Evolutionary conservation across 2,113 vertebrate species (phyloP).

Genomic region (Trematomus loennbergii): DNA sequence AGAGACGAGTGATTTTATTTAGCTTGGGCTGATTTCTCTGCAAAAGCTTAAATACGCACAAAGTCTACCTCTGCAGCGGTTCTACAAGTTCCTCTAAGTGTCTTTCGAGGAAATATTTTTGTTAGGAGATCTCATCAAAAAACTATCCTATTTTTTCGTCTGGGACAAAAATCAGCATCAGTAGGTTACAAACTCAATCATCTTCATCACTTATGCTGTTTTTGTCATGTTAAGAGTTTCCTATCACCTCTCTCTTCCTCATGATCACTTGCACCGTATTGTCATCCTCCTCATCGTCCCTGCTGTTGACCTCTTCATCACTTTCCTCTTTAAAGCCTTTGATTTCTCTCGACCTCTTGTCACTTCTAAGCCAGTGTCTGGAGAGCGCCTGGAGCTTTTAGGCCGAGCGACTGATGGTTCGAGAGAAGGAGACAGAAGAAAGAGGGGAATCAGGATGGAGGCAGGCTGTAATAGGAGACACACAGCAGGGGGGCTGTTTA

Average conservation of each 20-base stretch:
- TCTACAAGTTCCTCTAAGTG: no score
- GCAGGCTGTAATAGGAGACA: conserved; percentile 79
- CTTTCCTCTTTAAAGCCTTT: conserved; percentile 43
- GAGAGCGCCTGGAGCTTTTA: conserved; percentile 80
- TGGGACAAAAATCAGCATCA: no score
- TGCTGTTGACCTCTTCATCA: conserved; percentile 20
- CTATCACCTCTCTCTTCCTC: conserved; percentile 21
- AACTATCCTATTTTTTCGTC: no score
- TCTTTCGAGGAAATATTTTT: no score
- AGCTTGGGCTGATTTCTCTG: background rate
- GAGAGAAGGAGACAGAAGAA: conserved; percentile 49
- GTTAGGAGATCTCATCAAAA: no score
- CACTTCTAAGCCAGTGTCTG: conserved; percentile 76
- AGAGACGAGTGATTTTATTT: background rate
- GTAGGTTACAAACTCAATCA: background rate
- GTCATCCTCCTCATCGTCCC: conserved; percentile 50
- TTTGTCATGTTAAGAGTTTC: conserved; percentile 49
- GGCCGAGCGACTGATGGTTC: conserved; percentile 67
- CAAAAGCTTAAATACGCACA: background rate
- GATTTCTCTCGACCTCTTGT: conserved; percentile 76
- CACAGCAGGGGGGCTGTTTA: conserved; percentile 79
- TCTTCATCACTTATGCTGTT: conserved; percentile 8
- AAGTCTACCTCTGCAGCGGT: background rate
- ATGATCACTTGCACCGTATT: conserved; percentile 23
- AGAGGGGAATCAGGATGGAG: conserved; percentile 70